These are phyloP conservation scores for Syngnathus floridae DNA, from an alignment of 2,113 vertebrate species.

Conservation along the genomic window DNA sequence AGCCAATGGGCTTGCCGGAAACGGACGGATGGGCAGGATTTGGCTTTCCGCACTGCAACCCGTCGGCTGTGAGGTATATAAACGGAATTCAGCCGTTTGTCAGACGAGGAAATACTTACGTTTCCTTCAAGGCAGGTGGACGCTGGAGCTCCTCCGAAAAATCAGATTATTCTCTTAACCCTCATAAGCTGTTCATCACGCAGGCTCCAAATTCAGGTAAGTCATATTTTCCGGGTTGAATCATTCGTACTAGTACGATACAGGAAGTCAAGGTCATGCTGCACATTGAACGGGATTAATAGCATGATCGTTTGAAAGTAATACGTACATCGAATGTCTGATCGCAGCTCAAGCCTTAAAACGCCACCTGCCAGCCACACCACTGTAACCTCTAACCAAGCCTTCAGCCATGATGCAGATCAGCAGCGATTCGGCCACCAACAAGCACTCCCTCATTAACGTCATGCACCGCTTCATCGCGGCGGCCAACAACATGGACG, in stretches of 20 bases:
- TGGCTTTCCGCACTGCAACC: not conserved
- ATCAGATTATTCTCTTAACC: not conserved
- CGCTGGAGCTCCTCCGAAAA: constrained; percentile 1
- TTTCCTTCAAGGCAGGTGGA: constrained; percentile 50
- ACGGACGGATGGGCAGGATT: constrained; percentile 1
- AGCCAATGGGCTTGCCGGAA: constrained; percentile 24
- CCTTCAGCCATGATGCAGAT: constrained; percentile 71
- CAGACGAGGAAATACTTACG: constrained; percentile 23
- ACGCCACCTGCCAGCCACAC: constrained; percentile 20
- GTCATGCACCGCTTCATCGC: constrained; percentile 78
- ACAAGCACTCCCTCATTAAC: constrained; percentile 76
- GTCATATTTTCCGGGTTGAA: constrained; percentile 3
- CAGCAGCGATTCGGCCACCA: constrained; percentile 59
- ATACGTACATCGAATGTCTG: not conserved
- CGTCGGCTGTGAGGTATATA: constrained; percentile 55
- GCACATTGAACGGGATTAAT: not conserved
- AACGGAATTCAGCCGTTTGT: accelerated
- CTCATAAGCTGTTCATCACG: constrained; percentile 7
- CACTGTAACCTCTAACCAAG: constrained; percentile 11
- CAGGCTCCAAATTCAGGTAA: constrained; percentile 42
- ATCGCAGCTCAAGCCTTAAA: constrained; percentile 21
- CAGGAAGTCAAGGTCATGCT: constrained; percentile 38
- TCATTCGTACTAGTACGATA: not conserved
- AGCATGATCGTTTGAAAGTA: not conserved
- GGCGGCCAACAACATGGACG: constrained; percentile 77